Percentiles rank a stretch among this genome's conserved stretches.
These are phyloP conservation scores for Chlorocebus sabaeus DNA, from an alignment of 2,113 vertebrate species.

Conservation along the genomic window DNA sequence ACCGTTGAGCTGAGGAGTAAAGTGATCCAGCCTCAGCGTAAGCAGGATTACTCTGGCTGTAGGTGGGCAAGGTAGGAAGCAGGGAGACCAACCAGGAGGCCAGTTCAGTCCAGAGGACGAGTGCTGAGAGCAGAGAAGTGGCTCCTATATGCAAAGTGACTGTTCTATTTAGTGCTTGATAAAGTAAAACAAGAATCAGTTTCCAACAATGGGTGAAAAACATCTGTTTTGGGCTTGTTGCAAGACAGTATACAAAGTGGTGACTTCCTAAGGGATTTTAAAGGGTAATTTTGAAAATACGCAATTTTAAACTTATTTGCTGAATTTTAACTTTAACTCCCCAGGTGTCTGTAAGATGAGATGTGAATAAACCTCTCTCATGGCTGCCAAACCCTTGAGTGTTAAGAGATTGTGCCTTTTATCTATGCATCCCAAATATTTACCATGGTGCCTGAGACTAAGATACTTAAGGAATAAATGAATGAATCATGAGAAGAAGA, in stretches of 20 bases:
- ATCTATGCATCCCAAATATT: neutral
- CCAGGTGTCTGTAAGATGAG: neutral
- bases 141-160: neutral
- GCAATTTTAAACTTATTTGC: slow-evolving; percentile 21
- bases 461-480: neutral
- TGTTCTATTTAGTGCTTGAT: neutral
- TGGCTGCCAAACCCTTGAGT: neutral
- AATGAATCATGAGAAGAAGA: neutral
- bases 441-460: neutral
- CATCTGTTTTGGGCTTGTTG: neutral
- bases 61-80: neutral
- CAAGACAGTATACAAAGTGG: neutral
- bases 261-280: neutral
- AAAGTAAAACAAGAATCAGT: neutral
- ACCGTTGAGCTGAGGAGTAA: neutral
- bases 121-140: neutral
- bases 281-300: slow-evolving; percentile 18
- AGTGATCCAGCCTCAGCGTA: neutral
- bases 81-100: neutral
- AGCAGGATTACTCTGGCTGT: neutral
- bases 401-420: neutral
- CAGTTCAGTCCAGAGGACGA: neutral
- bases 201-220: neutral
- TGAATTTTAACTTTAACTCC: neutral
- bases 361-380: neutral